These are phyloP conservation scores for Orchesella flavescens DNA, from an alignment of 2,888 invertebrate species.

Conservation along the genomic window DNA sequence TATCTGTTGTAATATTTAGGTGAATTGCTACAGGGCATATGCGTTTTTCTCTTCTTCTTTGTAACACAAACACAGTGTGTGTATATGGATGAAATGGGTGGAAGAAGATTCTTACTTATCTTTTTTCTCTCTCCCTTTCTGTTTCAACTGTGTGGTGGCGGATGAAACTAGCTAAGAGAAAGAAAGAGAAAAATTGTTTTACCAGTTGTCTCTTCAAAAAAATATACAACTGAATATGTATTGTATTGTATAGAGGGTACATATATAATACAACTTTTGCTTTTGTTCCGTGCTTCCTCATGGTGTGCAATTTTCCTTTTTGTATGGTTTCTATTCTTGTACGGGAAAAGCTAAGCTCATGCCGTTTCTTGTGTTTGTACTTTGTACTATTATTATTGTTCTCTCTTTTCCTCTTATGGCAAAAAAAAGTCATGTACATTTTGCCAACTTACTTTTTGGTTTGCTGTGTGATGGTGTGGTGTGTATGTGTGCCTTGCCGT, in stretches of 20 bases:
- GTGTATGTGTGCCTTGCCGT: background rate
- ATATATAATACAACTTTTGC: too few species aligned
- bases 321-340: too few species aligned
- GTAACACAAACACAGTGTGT: background rate
- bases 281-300: too few species aligned
- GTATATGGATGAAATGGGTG: constrained; percentile 13
- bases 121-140: constrained; percentile 6
- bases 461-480: background rate
- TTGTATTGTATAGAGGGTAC: too few species aligned
- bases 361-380: too few species aligned
- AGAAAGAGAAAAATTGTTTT: background rate
- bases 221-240: background rate
- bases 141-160: background rate
- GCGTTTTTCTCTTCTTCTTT: constrained; percentile 2
- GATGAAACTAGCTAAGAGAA: too few species aligned
- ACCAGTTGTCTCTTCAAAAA: background rate
- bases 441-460: background rate
- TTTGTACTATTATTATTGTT: too few species aligned
- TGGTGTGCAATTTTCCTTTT: too few species aligned
- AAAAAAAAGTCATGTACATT: background rate
- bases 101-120: constrained; percentile 21
- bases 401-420: background rate
- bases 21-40: constrained; percentile 26
- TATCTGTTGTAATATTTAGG: constrained; percentile 30
- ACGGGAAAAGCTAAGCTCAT: too few species aligned